phyloP scores from a whole-genome alignment of 1,140 invertebrate species.

The Neodiprion fabricii region DNA sequence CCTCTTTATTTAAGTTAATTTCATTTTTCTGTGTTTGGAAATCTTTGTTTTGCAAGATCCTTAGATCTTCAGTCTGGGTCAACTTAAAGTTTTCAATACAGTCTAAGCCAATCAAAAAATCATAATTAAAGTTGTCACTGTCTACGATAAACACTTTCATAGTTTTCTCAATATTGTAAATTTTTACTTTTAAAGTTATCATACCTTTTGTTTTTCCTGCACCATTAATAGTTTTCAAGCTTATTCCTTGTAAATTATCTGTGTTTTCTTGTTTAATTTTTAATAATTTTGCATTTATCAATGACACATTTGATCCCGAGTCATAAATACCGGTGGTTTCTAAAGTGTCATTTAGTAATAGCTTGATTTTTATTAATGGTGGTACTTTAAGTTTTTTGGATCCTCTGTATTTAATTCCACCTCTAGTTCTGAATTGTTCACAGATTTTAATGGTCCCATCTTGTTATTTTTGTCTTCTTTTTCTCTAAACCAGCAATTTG shows the following conservation, averaged over 20 bases:
- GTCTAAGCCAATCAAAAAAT: not conserved
- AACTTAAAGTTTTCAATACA: not conserved
- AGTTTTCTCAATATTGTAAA: not conserved
- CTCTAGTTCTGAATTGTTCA: constrained; percentile 41
- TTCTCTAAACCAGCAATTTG: constrained; percentile 37
- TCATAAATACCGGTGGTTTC: constrained; percentile 34
- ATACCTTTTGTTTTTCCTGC: constrained; percentile 30
- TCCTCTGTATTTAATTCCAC: constrained; percentile 35
- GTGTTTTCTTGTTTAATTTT: constrained; percentile 28
- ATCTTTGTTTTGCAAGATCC: not conserved
- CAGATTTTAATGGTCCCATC: constrained; percentile 24
- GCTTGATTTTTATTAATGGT: constrained; percentile 45
- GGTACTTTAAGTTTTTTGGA: constrained; percentile 45
- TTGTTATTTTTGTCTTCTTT: constrained; percentile 23
- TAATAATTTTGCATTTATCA: constrained; percentile 40
- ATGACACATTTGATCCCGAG: constrained; percentile 39
- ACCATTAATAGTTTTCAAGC: constrained; percentile 35
- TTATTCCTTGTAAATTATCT: constrained; percentile 22
- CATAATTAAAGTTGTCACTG: not conserved
- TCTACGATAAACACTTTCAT: not conserved
- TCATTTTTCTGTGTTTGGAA: not conserved
- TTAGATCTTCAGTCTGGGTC: not conserved
- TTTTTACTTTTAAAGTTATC: constrained; percentile 20
- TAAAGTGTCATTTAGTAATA: constrained; percentile 34
- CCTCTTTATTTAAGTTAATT: too few relatives aligned